phyloP scores from a whole-genome alignment of 2,113 vertebrate genomes.

The Paramisgurnus dabryanus region DNA sequence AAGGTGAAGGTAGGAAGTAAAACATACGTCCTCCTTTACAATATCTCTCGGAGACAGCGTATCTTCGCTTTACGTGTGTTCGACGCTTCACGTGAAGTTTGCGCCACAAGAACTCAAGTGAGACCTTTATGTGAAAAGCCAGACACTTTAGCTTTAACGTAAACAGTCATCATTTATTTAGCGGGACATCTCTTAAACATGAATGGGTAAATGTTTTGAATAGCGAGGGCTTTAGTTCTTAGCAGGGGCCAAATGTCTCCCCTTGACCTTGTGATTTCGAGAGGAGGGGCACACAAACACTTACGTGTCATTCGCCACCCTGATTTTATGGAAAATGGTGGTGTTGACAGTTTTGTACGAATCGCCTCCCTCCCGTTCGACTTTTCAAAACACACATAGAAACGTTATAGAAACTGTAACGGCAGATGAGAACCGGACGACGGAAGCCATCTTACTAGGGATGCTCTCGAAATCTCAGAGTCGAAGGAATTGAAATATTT shows the following conservation, averaged over 20 bases:
- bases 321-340: constrained; percentile 48
- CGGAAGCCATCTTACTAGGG: too few species aligned
- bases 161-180: constrained; percentile 85
- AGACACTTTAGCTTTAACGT: constrained; percentile 72
- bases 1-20: constrained; percentile 50
- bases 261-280: constrained; percentile 47
- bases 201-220: constrained; percentile 77
- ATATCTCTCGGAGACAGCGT: constrained; percentile 11
- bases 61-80: constrained; percentile 8
- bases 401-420: constrained; percentile 3
- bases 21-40: constrained; percentile 43
- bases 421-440: background rate
- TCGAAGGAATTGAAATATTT: constrained; percentile 64
- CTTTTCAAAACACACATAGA: constrained; percentile 30
- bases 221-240: constrained; percentile 70
- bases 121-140: constrained; percentile 75
- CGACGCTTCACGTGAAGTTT: background rate
- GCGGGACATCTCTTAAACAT: constrained; percentile 78
- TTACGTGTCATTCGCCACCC: constrained; percentile 53
- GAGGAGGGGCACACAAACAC: constrained; percentile 45
- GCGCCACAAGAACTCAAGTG: constrained; percentile 68
- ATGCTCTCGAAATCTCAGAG: background rate
- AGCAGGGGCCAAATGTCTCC: constrained; percentile 72
- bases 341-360: constrained; percentile 20
- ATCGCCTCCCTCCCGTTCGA: constrained; percentile 3